Evolutionary conservation across 2,113 vertebrate genomes (phyloP), one percentile per base, ranked within the genome.

Genomic region (Sarotherodon lohbergeri): DNA sequence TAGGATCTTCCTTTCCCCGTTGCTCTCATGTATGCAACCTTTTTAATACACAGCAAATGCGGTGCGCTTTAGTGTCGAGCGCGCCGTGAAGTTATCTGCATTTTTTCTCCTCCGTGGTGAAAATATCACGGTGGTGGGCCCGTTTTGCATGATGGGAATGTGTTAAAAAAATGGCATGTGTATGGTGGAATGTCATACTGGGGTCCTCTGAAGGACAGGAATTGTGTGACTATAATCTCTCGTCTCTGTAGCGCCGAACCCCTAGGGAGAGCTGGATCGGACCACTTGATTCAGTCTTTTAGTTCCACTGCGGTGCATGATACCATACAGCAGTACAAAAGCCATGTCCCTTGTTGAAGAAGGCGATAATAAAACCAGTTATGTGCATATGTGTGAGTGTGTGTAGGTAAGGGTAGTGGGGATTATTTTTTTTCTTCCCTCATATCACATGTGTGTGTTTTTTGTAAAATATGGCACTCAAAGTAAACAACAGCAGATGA

Each of bases 251-350:
- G 79, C 85, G 14, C 76, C n/a, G 88, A 90, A 93, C 84, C 94
- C 90, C 93, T 7, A 63, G 93, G 92, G 95, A 95, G 90, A 91
- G 81, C 93, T 94, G 92, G 93, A 94, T 95, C 94, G 93, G 93
- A 91, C 94, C 92, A 93, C 95, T 96, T 95, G 93, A 94, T 95
- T 95, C 92, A 93, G 94, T 95, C 94, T 94, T 95, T 95, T 94
- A 91, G 92, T 95, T 95, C 90, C 90, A 94, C 93, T 85, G 87
- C 84, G 93, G 87, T 91, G 91, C 88, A 93, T 88, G 89, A 90
- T 89, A 89, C 84, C 84, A 32, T 90, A 92, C 82, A 54, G 84
- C 82, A 52, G 84, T 66, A 91, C 90, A 91, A 92, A 94, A 93
- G 91, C 94, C 89, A 87, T 91, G 86, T 89, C 90, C 89, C 90